Percentiles rank a stretch among this genome's conserved stretches.
Conservation (phyloP, 2,888 invertebrate genomes). For the Ennomos erosarius region DNA sequence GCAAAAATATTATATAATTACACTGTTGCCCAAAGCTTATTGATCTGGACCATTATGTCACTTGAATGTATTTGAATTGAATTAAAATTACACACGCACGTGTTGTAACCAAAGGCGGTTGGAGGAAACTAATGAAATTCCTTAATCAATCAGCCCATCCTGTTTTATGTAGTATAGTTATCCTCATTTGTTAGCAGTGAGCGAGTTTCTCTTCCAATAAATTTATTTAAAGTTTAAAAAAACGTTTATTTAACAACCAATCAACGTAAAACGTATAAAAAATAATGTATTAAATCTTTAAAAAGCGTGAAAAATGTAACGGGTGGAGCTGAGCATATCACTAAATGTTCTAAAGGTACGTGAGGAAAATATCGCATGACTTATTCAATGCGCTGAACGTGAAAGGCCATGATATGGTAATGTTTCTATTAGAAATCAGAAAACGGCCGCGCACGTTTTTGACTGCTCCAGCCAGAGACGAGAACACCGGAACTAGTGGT, state of each 20-base stretch:
- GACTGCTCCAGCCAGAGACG: constrained; percentile 48
- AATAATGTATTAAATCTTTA: too few species aligned
- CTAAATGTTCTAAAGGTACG: constrained; percentile 6
- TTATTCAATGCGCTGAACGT: constrained; percentile 69
- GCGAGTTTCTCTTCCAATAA: not conserved
- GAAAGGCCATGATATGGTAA: constrained; percentile 80
- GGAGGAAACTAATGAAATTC: constrained; percentile 58
- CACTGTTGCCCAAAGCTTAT: constrained; percentile 30
- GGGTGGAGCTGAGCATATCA: constrained; percentile 21
- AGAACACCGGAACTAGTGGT: constrained; percentile 49
- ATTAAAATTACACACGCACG: constrained; percentile 39
- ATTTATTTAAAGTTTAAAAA: too few species aligned
- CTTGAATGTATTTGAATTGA: constrained; percentile 28
- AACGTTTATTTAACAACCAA: not conserved
- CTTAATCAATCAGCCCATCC: constrained; percentile 1
- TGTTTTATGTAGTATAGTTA: constrained; percentile 5
- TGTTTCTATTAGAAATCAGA: constrained; percentile 76
- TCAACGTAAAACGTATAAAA: too few species aligned
- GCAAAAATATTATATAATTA: constrained; percentile 36
- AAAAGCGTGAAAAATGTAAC: constrained; percentile 10
- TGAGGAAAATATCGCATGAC: constrained; percentile 52
- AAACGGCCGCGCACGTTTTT: constrained; percentile 50
- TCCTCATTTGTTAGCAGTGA: constrained; percentile 16
- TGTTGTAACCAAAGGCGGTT: constrained; percentile 33
- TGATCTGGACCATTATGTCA: constrained; percentile 26